Base-by-base conservation (phyloP, 2,888 invertebrate genomes). In the Drosophila koepferae region DNA sequence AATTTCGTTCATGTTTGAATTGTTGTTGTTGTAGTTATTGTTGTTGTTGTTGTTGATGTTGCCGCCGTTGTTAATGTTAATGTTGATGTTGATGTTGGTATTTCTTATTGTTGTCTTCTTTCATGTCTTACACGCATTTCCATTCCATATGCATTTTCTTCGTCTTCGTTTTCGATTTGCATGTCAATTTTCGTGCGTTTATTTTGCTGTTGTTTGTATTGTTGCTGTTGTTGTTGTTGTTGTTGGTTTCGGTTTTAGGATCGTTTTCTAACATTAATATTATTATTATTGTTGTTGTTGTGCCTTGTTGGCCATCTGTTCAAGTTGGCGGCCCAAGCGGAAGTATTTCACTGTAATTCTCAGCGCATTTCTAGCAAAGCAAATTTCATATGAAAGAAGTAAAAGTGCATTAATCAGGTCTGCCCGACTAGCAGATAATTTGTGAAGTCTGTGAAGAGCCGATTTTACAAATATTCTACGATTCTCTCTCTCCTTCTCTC, bases 81-180 rank as follows among this genome's bases (percentile, higher is more conserved):
- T 54, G 44, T 20, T 44, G 44, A 36, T 53, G 23, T 48, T 46
- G 46, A 44, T 63, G 44, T 63, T 63, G 43, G 18, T 36, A 53
- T 66, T 72, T 72, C 46, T 40, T 46, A 63, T 72, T 72, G 56
- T 58, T 60, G 55, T 62, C 59, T 63, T 63, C 59, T 51, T 63
- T 75, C 60, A 74, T 68, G 75, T 74, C 56, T 60, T 61, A 53
- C 63, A 66, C 48, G 63, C 63, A 51, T 67, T 74, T 63, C 43
- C 38, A 61, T 70, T 51, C 40, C 31, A 59, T 31, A 61, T 71
- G 61, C 49, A 51, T 49, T 62, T 60, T 61, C 65, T 53, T 18
- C 49, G 18, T 49, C 31, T 53, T 34, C 48, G 16, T n/a, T 48
- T 55, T 55, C 53, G 40, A 56, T 64, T 59, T 59, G 40, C 49